These are phyloP conservation scores for Watsonalla binaria DNA, from an alignment of 2,888 invertebrate genomes.

Conservation along the genomic window DNA sequence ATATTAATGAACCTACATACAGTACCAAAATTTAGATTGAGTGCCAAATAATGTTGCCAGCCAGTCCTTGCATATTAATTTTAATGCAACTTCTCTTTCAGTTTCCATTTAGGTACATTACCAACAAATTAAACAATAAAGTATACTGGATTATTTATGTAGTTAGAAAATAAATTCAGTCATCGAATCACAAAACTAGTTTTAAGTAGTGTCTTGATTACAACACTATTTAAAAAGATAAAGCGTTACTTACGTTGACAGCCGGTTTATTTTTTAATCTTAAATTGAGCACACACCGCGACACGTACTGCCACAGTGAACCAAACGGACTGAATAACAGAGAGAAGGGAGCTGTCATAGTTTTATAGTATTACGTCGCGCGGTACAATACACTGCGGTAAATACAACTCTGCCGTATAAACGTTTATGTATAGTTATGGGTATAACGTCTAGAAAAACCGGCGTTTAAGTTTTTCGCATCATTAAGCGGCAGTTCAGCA, in stretches of 20 bases:
- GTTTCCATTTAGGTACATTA: neutral
- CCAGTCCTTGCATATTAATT: too few species aligned
- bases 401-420: slow-evolving; percentile 24
- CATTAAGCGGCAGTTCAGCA: too few species aligned
- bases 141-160: too few species aligned
- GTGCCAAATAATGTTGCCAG: too few species aligned
- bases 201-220: neutral
- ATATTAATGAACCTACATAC: too few species aligned
- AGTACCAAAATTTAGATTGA: too few species aligned
- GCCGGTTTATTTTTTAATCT: slow-evolving; percentile 19
- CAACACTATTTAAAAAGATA: neutral
- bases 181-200: too few species aligned
- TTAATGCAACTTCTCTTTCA: too few species aligned
- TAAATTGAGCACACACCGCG: slow-evolving; percentile 23
- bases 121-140: neutral
- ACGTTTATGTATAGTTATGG: slow-evolving; percentile 10
- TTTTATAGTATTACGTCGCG: slow-evolving; percentile 36
- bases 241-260: slow-evolving; percentile 43
- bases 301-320: slow-evolving; percentile 30
- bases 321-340: slow-evolving; percentile 38
- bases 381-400: slow-evolving; percentile 39
- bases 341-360: slow-evolving; percentile 43
- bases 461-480: neutral
- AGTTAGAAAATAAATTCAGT: too few species aligned
- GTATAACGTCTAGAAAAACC: neutral